phyloP scores from a whole-genome alignment of 2,888 invertebrate genomes.

The Macrosoma leucophasiata region DNA sequence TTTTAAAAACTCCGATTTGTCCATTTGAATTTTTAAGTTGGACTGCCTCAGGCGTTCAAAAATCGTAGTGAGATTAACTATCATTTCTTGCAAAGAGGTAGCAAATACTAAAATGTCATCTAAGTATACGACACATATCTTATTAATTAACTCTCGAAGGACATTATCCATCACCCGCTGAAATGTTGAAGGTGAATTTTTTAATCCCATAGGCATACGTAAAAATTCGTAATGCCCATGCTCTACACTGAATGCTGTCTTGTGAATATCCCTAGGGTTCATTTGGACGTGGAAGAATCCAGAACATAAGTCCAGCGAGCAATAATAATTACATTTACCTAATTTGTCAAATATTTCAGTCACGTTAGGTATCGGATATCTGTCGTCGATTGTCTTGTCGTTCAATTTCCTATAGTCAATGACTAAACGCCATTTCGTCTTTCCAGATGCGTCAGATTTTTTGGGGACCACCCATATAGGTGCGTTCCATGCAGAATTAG shows the following conservation, averaged over 20 bases:
- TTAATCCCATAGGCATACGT: slow-evolving; percentile 31
- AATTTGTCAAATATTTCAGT: no score
- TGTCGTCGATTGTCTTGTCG: no score
- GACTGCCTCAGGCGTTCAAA: slow-evolving; percentile 24
- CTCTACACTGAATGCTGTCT: slow-evolving; percentile 30
- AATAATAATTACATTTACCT: no score
- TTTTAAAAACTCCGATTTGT: slow-evolving; percentile 28
- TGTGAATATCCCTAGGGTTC: slow-evolving; percentile 17
- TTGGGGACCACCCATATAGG: slow-evolving; percentile 1
- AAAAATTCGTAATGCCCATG: slow-evolving; percentile 29
- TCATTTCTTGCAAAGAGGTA: slow-evolving; percentile 26
- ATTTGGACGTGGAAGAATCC: slow-evolving; percentile 24
- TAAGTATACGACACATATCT: slow-evolving; percentile 23
- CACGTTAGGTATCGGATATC: no score
- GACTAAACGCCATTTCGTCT: no score
- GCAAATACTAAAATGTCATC: slow-evolving; percentile 33
- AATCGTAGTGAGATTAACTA: slow-evolving; percentile 22
- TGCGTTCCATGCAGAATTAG: slow-evolving; percentile 4
- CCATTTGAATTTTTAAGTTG: slow-evolving; percentile 28
- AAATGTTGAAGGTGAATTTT: slow-evolving; percentile 29
- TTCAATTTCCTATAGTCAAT: no score
- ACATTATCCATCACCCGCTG: slow-evolving; percentile 30
- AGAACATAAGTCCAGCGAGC: slow-evolving; percentile 21
- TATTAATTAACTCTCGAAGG: slow-evolving; percentile 21
- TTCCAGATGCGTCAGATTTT: neutral